These are phyloP conservation scores for Drosophila chauvacae DNA, from an alignment of 1,140 invertebrate species.

Conservation along the genomic window DNA sequence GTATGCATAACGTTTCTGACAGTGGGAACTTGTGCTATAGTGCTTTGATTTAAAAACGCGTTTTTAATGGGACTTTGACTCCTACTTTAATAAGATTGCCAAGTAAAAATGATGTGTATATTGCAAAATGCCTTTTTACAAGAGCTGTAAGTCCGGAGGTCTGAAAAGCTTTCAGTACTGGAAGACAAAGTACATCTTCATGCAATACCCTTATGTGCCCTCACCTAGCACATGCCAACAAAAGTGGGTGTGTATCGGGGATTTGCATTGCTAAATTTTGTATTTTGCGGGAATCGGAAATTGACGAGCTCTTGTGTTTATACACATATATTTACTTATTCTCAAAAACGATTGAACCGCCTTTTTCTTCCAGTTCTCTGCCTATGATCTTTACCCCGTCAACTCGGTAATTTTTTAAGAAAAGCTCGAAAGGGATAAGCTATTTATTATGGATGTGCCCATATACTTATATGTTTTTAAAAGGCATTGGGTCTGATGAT, in stretches of 20 bases:
- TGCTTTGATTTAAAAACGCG: neutral
- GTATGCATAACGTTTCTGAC: neutral
- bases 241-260: slow-evolving; percentile 47
- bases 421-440: neutral
- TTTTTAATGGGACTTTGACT: neutral
- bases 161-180: neutral
- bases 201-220: neutral
- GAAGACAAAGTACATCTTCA: slow-evolving; percentile 2
- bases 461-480: neutral
- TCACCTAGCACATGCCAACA: neutral
- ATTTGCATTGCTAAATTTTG: slow-evolving; percentile 51
- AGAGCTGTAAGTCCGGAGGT: neutral
- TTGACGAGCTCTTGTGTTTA: neutral
- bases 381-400: slow-evolving; percentile 15
- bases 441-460: neutral
- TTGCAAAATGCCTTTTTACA: neutral
- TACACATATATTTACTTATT: slow-evolving; percentile 13
- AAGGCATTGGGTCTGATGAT: neutral
- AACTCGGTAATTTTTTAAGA: neutral
- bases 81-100: too few relatives aligned
- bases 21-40: neutral
- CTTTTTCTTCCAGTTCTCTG: slow-evolving; percentile 35
- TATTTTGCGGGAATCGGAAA: slow-evolving; percentile 11
- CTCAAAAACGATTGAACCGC: slow-evolving; percentile 49
- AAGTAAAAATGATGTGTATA: neutral